Evolutionary conservation across 2,888 invertebrate genomes (phyloP), one percentile per base, ranked within the genome.

Genomic region (Gymnocheta viridis): DNA sequence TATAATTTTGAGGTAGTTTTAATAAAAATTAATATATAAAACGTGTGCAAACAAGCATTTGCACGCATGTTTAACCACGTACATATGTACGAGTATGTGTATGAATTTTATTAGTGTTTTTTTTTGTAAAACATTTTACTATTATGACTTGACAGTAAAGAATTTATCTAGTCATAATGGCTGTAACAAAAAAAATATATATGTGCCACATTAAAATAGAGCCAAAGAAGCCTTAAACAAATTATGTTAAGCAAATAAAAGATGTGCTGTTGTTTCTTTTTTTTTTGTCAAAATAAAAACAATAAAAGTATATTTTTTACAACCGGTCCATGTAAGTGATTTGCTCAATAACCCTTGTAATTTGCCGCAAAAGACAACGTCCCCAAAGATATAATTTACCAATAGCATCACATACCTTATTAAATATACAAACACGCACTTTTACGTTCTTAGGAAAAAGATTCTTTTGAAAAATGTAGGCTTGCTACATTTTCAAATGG

Each of bases 331-430:
- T 67, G 77, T 77, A 69, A 87, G 89, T 89, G 89, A 90, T 90
- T 90, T 90, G 90, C 90, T 89, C 90, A 90, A 90, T 90, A 90
- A 89, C 90, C 90, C 90, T 89, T 90, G 90, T 90, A 90, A 90
- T 90, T 88, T 88, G 86, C 86, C 86, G 84, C 86, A 86, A 86
- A 86, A 86, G 82, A 81, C 82, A 70, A 79, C 74, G 70, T 66
- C 19, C 76, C 78, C 38, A 74, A 35, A 67, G 27, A 85, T 84
- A 38, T 64, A 29, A 49, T 44, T 86, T 79, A 84, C 85, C 35
- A 86, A 44, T 54, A n/a, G 49, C 17, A 38, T n/a, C n/a, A 85
- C 80, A 82, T 85, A 83, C 87, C 86, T 87, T 60, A 74, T 72
- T 72, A 72, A 79, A 79, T 27, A 38, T 14, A 64, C 5, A 73